Evolutionary conservation across 2,113 vertebrate genomes (phyloP).

Genomic region (Typhlomys cinereus): DNA sequence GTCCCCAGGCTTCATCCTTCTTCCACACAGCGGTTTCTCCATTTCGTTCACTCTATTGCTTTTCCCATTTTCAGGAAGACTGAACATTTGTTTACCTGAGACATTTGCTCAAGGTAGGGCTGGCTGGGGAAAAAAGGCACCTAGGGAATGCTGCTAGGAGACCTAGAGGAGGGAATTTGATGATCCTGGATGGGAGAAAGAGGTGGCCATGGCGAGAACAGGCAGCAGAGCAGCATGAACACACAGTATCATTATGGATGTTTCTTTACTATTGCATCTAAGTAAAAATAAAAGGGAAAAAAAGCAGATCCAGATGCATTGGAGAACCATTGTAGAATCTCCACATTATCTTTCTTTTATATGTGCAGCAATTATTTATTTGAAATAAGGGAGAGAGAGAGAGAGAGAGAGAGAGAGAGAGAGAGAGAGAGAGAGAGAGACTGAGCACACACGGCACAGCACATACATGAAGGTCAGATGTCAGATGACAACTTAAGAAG

Average conservation of each 20-base stretch:
- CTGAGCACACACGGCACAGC: too few relatives aligned
- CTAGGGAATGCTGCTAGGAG: constrained; percentile 25
- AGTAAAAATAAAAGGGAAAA: neutral
- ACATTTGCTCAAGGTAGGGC: constrained; percentile 12
- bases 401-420: too few relatives aligned
- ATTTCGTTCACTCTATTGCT: constrained; percentile 17
- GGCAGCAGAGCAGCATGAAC: neutral
- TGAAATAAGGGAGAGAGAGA: too few relatives aligned
- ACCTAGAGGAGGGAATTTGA: constrained; percentile 8
- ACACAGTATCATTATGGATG: neutral
- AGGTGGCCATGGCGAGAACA: neutral
- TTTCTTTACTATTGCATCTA: neutral
- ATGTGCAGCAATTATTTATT: too few relatives aligned
- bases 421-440: too few relatives aligned
- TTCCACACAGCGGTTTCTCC: constrained; percentile 49
- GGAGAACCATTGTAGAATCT: neutral
- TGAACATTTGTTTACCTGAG: constrained; percentile 54
- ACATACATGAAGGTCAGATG: too few relatives aligned
- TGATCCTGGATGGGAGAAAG: neutral
- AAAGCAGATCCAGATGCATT: neutral
- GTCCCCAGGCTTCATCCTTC: constrained; percentile 39
- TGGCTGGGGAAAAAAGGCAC: neutral
- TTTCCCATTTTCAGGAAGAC: neutral
- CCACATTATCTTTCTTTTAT: neutral
- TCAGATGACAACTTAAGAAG: too few relatives aligned